These are phyloP conservation scores for Oxyteleia sp. DNA, from an alignment of 2,888 invertebrate species.

Conservation along the genomic window DNA sequence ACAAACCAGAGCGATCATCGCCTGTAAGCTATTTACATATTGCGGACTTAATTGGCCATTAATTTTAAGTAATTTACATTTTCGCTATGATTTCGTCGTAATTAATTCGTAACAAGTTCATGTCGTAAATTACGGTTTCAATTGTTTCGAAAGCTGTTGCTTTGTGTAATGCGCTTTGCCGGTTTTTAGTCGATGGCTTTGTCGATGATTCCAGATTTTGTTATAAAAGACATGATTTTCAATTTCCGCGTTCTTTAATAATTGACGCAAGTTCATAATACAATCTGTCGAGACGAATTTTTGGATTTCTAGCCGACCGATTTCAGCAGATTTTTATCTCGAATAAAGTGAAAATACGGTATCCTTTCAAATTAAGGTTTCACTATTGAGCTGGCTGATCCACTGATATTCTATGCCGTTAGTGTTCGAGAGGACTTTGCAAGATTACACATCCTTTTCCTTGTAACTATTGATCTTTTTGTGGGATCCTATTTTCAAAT, in stretches of 20 bases:
- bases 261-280: conserved; percentile 1
- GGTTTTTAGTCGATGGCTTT: background rate
- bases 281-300: background rate
- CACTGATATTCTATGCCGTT: conserved; percentile 38
- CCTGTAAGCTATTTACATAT: conserved; percentile 68
- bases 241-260: background rate
- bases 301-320: background rate
- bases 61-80: conserved; percentile 72
- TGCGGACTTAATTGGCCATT: conserved; percentile 71
- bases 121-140: conserved; percentile 48
- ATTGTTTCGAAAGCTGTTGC: conserved; percentile 40
- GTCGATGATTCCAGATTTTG: background rate
- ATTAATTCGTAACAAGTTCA: conserved; percentile 65
- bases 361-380: conserved; percentile 30
- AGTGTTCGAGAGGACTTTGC: conserved; percentile 6
- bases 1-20: conserved; percentile 62
- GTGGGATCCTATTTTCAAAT: conserved; percentile 10
- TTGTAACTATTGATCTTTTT: too few species aligned
- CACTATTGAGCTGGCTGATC: conserved; percentile 23
- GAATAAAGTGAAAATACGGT: conserved; percentile 19
- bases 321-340: conserved; percentile 17
- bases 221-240: background rate
- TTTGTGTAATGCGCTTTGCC: background rate
- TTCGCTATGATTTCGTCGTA: conserved; percentile 49
- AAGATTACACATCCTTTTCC: conserved; percentile 25